Conservation (phyloP, 2,113 vertebrate genomes). For the Perccottus glenii region DNA sequence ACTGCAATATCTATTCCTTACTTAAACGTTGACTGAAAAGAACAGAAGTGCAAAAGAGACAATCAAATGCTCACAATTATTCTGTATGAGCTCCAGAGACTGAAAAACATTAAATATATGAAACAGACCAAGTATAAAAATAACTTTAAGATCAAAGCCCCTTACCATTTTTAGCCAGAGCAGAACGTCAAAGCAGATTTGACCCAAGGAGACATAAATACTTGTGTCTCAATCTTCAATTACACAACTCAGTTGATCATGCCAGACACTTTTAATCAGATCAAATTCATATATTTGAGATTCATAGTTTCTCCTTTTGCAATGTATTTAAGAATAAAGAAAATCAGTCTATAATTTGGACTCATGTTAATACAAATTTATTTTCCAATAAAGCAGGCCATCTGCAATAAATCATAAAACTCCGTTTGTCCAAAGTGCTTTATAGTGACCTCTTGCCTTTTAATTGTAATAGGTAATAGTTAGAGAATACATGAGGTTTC, state of each 20-base stretch:
- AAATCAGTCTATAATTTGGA: too few relatives aligned
- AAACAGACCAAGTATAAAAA: constrained; percentile 12
- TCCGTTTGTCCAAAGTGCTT: constrained; percentile 16
- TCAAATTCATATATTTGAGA: not conserved
- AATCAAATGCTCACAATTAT: too few relatives aligned
- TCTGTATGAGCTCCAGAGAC: not conserved
- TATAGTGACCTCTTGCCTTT: constrained; percentile 37
- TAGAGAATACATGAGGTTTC: constrained; percentile 46
- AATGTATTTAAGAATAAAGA: too few relatives aligned
- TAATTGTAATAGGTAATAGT: constrained; percentile 27
- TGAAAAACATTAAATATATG: too few relatives aligned
- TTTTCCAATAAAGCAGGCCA: not conserved
- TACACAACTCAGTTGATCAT: constrained; percentile 9
- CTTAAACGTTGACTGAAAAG: not conserved
- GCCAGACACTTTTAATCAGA: not conserved
- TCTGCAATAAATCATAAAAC: constrained; percentile 1
- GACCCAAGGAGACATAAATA: constrained; percentile 38
- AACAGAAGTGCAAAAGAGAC: not conserved
- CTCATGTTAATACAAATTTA: not conserved
- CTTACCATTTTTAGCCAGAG: constrained; percentile 27
- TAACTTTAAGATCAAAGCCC: constrained; percentile 17
- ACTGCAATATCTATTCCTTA: not conserved
- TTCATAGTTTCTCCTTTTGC: not conserved
- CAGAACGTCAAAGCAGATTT: constrained; percentile 18
- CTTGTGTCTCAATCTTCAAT: constrained; percentile 37